Evolutionary conservation across 1,140 invertebrate genomes (phyloP).

Genomic region (Zelostemma sp.): DNA sequence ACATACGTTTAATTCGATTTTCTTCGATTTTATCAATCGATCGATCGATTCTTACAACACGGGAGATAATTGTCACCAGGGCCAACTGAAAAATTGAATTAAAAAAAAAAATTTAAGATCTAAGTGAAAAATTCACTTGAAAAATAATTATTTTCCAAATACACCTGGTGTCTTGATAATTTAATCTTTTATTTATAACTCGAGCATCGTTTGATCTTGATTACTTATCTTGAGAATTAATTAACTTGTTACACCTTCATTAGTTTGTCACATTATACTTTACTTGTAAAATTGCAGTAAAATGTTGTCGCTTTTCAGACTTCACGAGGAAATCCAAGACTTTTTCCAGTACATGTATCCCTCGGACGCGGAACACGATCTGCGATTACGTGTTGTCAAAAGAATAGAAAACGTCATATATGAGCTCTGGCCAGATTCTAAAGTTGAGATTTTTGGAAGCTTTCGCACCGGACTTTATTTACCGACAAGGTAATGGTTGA

Average conservation of each 20-base stretch:
- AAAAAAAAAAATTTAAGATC: no score
- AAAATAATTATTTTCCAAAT: no score
- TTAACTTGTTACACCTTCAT: no score
- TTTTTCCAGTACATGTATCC: conserved; percentile 96
- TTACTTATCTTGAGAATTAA: no score
- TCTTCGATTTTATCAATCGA: neutral
- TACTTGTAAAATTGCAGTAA: neutral
- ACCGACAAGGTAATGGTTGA: conserved; percentile 90
- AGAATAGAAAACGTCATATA: conserved; percentile 89
- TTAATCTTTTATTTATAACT: no score
- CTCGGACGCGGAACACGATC: conserved; percentile 87
- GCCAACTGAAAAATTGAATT: no score
- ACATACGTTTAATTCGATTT: conserved; percentile 10
- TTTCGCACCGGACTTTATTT: conserved; percentile 95
- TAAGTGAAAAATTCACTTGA: no score
- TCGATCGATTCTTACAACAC: neutral
- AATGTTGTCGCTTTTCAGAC: conserved; percentile 70
- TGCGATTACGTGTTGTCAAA: conserved; percentile 87
- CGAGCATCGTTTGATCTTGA: no score
- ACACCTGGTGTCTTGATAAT: no score
- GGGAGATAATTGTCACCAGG: no score
- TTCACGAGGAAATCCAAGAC: conserved; percentile 97
- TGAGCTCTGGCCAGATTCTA: conserved; percentile 89
- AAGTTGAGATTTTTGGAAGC: conserved; percentile 95
- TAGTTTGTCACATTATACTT: no score